Evolutionary conservation across 2,888 invertebrate species (phyloP).

Genomic region (Lagria hirta): DNA sequence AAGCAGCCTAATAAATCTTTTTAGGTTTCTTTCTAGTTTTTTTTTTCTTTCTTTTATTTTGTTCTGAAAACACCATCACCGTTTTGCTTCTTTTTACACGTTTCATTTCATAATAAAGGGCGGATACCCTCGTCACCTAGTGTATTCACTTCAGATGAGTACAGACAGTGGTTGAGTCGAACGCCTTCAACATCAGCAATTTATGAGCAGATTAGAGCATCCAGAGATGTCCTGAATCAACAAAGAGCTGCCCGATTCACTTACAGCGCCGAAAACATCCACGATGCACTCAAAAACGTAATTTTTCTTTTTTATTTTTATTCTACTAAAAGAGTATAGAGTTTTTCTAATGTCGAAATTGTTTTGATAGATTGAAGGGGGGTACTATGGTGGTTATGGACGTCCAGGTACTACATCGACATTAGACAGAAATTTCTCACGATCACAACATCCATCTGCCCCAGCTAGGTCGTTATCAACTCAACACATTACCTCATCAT

Average conservation of each 20-base stretch:
- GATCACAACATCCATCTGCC: slow-evolving; percentile 59
- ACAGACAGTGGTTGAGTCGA: slow-evolving; percentile 88
- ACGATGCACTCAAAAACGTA: slow-evolving; percentile 82
- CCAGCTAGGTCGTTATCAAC: slow-evolving; percentile 76
- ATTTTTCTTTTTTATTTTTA: slow-evolving; percentile 46
- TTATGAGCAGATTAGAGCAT: slow-evolving; percentile 85
- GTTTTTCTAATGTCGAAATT: slow-evolving; percentile 5
- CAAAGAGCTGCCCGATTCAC: slow-evolving; percentile 76
- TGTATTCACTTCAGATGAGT: slow-evolving; percentile 88
- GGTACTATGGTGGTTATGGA: slow-evolving; percentile 60
- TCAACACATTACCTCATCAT: slow-evolving; percentile 65
- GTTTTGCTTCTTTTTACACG: slow-evolving; percentile 26
- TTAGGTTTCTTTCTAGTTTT: slow-evolving; percentile 8
- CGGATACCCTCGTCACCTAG: slow-evolving; percentile 51
- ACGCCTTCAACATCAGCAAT: slow-evolving; percentile 90
- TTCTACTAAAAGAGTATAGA: not conserved
- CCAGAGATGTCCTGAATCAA: slow-evolving; percentile 69
- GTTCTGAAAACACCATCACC: no score
- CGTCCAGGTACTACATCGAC: slow-evolving; percentile 70
- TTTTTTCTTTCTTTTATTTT: no score
- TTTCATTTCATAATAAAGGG: slow-evolving; percentile 39
- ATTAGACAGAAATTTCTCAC: slow-evolving; percentile 66
- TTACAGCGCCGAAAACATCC: slow-evolving; percentile 90
- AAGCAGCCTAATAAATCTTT: slow-evolving; percentile 9
- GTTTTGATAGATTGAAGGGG: slow-evolving; percentile 48